Conservation (phyloP, 1,140 invertebrate genomes). For the Bicyclus anynana region DNA sequence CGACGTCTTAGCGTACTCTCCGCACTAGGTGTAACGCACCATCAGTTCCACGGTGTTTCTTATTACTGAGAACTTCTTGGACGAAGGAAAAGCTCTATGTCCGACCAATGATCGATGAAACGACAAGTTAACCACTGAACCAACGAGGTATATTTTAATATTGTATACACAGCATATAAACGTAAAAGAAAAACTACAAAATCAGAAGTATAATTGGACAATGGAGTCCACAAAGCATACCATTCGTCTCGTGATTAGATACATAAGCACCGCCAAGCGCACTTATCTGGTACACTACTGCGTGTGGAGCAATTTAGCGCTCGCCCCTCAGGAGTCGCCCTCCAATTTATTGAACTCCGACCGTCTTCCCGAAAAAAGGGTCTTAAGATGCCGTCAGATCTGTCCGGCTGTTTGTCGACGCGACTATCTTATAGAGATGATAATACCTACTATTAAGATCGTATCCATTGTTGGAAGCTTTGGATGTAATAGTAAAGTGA, state of each 20-base stretch:
- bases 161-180: too few species aligned
- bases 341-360: conserved; percentile 59
- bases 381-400: conserved; percentile 53
- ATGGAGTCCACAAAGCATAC: conserved; percentile 13
- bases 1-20: too few species aligned
- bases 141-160: too few species aligned
- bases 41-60: too few species aligned
- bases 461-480: neutral
- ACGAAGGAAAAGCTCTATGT: too few species aligned
- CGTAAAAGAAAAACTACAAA: neutral
- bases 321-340: conserved; percentile 36
- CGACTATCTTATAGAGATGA: conserved; percentile 30
- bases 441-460: neutral
- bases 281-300: conserved; percentile 30
- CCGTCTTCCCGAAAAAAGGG: conserved; percentile 49
- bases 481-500: too few species aligned
- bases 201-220: neutral
- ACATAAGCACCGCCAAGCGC: conserved; percentile 31
- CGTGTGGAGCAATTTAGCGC: conserved; percentile 37
- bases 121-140: too few species aligned
- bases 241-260: conserved; percentile 26
- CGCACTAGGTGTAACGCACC: too few species aligned
- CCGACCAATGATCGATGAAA: too few species aligned
- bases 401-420: conserved; percentile 25
- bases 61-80: too few species aligned